A percentile compares a stretch with the other conserved stretches of the same genome.
Evolutionary conservation across 2,888 invertebrate genomes (phyloP).

Genomic region (Ormyrus thymus): DNA sequence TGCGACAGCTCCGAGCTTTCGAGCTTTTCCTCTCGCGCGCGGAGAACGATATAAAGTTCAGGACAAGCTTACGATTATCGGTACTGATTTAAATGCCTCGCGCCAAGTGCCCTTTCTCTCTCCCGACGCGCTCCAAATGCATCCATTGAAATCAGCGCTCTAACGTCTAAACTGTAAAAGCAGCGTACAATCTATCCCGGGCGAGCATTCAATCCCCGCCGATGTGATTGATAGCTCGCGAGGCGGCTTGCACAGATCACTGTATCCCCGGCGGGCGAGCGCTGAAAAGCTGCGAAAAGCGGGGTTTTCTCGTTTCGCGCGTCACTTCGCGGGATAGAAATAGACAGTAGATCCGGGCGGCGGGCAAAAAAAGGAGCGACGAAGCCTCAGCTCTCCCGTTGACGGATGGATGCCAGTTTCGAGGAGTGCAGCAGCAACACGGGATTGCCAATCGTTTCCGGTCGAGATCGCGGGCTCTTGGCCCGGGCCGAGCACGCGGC

Average conservation of each 20-base stretch:
- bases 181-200: too few species aligned
- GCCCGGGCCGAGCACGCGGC: conserved; percentile 28
- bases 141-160: too few species aligned
- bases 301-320: conserved; percentile 19
- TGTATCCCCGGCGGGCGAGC: too few species aligned
- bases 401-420: conserved; percentile 65
- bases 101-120: too few species aligned
- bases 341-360: conserved; percentile 5
- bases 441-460: conserved; percentile 71
- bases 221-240: too few species aligned
- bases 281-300: background rate
- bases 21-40: background rate
- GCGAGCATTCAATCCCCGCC: too few species aligned
- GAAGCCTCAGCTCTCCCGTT: conserved; percentile 41
- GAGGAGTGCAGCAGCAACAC: conserved; percentile 66
- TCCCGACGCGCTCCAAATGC: too few species aligned
- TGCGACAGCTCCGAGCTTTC: background rate
- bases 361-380: conserved; percentile 6
- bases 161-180: too few species aligned
- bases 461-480: conserved; percentile 61
- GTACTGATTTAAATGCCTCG: too few species aligned
- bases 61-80: too few species aligned
- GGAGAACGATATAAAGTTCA: background rate
- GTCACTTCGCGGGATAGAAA: conserved; percentile 28
- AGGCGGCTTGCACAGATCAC: too few species aligned